phyloP scores from a whole-genome alignment of 1,140 invertebrate species.

The Lamellibrachia luymesi region DNA sequence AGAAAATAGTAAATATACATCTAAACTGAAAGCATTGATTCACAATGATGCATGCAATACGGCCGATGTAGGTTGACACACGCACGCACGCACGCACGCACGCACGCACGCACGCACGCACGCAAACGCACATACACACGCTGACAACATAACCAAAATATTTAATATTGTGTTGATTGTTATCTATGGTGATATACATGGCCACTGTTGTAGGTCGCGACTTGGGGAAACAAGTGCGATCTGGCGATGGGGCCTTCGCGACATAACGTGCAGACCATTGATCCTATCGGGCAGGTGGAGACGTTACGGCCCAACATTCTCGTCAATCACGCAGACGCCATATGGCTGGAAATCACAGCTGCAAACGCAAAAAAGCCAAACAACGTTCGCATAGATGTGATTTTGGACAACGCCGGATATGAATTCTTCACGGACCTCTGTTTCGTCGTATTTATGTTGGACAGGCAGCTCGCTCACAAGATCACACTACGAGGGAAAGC shows the following conservation, averaged over 20 bases:
- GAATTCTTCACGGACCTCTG: slow-evolving; percentile 90
- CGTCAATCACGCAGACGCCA: slow-evolving; percentile 65
- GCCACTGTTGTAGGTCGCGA: slow-evolving; percentile 49
- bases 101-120: too few relatives aligned
- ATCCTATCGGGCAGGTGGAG: slow-evolving; percentile 70
- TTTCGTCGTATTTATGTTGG: slow-evolving; percentile 76
- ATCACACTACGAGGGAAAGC: slow-evolving; percentile 84
- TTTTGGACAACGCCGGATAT: slow-evolving; percentile 92
- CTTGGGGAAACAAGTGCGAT: slow-evolving; percentile 80
- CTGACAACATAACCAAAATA: too few relatives aligned
- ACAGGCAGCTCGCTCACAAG: slow-evolving; percentile 66
- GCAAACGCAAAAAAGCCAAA: slow-evolving; percentile 31
- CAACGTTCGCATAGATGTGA: slow-evolving; percentile 58
- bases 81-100: too few relatives aligned
- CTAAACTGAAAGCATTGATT: too few relatives aligned
- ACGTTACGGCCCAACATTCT: slow-evolving; percentile 65
- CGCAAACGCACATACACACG: too few relatives aligned
- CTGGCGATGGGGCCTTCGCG: slow-evolving; percentile 78
- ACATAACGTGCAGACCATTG: slow-evolving; percentile 59
- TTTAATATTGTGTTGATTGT: background rate
- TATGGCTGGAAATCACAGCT: slow-evolving; percentile 60
- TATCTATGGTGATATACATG: background rate
- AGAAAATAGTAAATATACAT: too few relatives aligned
- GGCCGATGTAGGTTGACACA: too few relatives aligned
- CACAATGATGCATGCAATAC: too few relatives aligned